Evolutionary conservation across 2,797 vertebrate genomes (phyloP).

Genomic region (Mormyrus hasselquistii): DNA sequence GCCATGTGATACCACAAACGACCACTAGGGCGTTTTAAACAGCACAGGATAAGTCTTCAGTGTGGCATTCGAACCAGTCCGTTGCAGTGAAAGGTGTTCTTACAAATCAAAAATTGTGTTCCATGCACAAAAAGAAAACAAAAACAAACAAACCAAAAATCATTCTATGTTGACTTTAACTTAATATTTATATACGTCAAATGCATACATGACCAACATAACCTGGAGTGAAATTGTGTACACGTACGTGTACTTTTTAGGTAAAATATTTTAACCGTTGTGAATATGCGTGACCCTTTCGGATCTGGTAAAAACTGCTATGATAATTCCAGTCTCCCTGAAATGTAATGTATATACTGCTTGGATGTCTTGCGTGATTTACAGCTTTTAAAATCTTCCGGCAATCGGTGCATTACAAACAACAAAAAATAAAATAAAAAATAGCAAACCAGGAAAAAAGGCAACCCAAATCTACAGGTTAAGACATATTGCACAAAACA

Average conservation of each 20-base stretch:
- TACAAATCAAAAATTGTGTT: conserved; percentile 15
- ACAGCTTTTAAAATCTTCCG: conserved; percentile 30
- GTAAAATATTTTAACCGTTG: not conserved
- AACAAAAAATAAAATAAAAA: conserved; percentile 11
- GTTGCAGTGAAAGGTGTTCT: conserved; percentile 6
- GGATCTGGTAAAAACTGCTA: conserved; percentile 4
- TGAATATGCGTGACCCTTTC: not conserved
- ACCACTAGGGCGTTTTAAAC: conserved; percentile 29
- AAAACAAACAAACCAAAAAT: conserved; percentile 18
- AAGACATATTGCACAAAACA: conserved; percentile 58
- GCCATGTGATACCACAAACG: conserved; percentile 9
- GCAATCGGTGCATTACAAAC: conserved; percentile 23
- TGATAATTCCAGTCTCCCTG: conserved; percentile 13
- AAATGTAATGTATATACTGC: conserved; percentile 6
- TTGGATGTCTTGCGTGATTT: not conserved
- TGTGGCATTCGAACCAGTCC: not conserved
- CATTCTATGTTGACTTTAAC: conserved; percentile 1
- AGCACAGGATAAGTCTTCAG: conserved; percentile 4
- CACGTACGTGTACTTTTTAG: not conserved
- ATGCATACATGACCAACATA: not conserved
- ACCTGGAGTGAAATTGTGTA: not conserved
- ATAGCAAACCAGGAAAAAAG: conserved; percentile 18
- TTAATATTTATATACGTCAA: not conserved
- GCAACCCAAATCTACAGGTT: conserved; percentile 36
- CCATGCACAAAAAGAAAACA: conserved; percentile 10